phyloP scores from a whole-genome alignment of 2,888 invertebrate species.

The Neocrepidodera transversa region DNA sequence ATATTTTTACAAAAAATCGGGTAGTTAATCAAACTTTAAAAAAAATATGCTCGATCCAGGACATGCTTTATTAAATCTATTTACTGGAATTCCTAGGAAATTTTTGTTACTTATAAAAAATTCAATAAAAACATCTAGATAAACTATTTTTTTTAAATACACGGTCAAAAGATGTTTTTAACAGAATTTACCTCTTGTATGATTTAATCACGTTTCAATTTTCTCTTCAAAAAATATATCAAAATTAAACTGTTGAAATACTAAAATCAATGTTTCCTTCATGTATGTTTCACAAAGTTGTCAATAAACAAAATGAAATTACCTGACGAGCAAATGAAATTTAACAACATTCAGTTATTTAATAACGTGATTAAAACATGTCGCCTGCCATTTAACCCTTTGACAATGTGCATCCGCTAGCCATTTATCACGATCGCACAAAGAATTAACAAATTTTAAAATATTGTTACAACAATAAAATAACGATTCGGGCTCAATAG shows the following conservation, averaged over 20 bases:
- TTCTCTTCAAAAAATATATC: background rate
- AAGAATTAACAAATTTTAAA: constrained; percentile 34
- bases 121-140: too few species aligned
- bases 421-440: constrained; percentile 19
- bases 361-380: constrained; percentile 37
- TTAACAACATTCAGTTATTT: constrained; percentile 36
- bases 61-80: too few species aligned
- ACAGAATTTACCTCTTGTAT: too few species aligned
- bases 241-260: background rate
- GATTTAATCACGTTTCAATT: too few species aligned
- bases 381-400: constrained; percentile 31
- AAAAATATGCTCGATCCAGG: too few species aligned
- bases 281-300: constrained; percentile 12
- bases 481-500: constrained; percentile 17
- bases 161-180: too few species aligned
- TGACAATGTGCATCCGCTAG: constrained; percentile 29
- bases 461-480: constrained; percentile 29
- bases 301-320: constrained; percentile 27
- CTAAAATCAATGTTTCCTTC: background rate
- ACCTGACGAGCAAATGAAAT: constrained; percentile 31
- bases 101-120: too few species aligned
- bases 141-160: too few species aligned
- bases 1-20: too few species aligned
- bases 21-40: too few species aligned
- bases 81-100: too few species aligned